Percentiles rank a stretch among this genome's conserved stretches.
These are phyloP conservation scores for Harpegnathos saltator DNA, from an alignment of 1,140 invertebrate species.

Conservation along the genomic window DNA sequence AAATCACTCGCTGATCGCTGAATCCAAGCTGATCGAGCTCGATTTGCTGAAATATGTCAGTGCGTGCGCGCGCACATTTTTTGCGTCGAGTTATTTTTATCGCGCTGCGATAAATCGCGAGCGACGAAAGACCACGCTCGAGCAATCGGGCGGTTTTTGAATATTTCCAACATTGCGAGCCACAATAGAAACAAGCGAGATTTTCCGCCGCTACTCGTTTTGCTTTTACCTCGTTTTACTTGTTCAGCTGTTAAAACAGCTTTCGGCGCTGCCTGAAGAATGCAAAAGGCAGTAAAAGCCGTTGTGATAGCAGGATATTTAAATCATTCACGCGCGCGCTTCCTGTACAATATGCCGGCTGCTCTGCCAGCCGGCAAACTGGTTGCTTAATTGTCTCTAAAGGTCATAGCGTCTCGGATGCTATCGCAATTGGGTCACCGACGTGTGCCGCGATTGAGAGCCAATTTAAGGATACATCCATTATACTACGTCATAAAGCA, in stretches of 20 bases:
- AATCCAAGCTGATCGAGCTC: too few species aligned
- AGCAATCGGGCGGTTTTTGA: neutral
- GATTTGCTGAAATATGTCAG: too few species aligned
- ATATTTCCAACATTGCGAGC: too few species aligned
- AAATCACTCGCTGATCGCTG: too few species aligned
- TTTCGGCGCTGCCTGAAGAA: constrained; percentile 6
- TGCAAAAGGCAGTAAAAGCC: neutral
- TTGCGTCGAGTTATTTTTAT: neutral
- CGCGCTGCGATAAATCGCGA: neutral
- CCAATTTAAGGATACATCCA: constrained; percentile 35
- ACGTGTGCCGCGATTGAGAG: neutral
- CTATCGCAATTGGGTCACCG: constrained; percentile 36
- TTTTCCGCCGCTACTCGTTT: neutral
- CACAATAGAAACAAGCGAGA: neutral
- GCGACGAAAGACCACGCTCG: neutral
- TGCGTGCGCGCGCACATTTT: too few species aligned
- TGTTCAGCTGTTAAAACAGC: neutral
- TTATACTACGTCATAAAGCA: neutral
- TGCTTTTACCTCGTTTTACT: too few species aligned
- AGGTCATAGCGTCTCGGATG: constrained; percentile 26
- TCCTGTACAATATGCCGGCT: neutral
- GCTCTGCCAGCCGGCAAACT: constrained; percentile 2
- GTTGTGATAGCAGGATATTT: constrained; percentile 14
- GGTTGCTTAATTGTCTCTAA: constrained; percentile 23
- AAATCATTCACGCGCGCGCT: neutral